phyloP scores from a whole-genome alignment of 2,113 vertebrate genomes.

The Xenus cinereus region DNA sequence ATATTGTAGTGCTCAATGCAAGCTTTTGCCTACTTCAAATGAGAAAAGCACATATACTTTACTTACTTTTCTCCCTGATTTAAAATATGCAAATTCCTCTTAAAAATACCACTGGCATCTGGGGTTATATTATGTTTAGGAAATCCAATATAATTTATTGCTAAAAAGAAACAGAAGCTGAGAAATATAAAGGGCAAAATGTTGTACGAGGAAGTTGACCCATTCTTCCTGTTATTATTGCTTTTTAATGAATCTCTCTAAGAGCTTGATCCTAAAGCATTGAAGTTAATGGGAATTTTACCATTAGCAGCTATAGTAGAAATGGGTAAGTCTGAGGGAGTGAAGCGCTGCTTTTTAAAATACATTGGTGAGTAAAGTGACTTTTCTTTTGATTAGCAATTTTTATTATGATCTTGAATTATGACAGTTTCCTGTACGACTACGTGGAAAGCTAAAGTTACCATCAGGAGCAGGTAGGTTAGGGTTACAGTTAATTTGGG shows the following conservation, averaged over 20 bases:
- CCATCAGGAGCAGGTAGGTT: background rate
- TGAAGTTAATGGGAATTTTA: background rate
- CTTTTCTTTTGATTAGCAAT: background rate
- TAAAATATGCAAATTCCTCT: background rate
- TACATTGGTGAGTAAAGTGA: background rate
- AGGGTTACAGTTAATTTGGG: background rate
- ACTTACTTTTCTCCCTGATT: background rate
- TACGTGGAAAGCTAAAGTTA: background rate
- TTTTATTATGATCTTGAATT: background rate
- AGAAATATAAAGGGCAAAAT: background rate
- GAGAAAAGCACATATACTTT: background rate
- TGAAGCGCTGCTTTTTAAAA: background rate
- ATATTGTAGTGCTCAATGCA: background rate
- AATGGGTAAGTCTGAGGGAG: background rate
- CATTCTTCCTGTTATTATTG: background rate
- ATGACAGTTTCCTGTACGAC: background rate
- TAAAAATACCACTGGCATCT: background rate
- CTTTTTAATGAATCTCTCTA: slow-evolving; percentile 33
- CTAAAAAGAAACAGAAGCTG: background rate
- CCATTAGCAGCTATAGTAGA: background rate
- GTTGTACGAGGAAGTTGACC: background rate
- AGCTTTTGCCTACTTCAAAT: background rate
- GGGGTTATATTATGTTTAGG: background rate
- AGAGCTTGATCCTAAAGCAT: background rate
- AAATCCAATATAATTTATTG: background rate